These are phyloP conservation scores for Takifugu flavidus DNA, from an alignment of 2,113 vertebrate genomes.

Conservation along the genomic window DNA sequence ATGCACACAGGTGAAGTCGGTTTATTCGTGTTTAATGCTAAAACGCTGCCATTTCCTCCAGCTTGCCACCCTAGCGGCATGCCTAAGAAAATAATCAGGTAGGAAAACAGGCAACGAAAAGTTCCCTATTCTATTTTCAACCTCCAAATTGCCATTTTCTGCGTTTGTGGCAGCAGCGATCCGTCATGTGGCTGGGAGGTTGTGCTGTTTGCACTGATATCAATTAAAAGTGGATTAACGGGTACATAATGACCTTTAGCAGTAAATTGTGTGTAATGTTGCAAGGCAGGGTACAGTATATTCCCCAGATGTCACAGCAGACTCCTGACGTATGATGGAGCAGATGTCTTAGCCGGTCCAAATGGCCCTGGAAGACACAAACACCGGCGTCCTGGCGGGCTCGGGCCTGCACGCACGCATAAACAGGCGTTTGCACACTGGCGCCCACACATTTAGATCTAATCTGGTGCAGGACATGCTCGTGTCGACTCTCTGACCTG, in stretches of 20 bases:
- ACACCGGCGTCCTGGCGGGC: slow-evolving; percentile 36
- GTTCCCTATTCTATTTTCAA: slow-evolving; percentile 62
- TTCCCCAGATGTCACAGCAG: slow-evolving; percentile 84
- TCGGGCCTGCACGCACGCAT: slow-evolving; percentile 48
- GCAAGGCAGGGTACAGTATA: slow-evolving; percentile 85
- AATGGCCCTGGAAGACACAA: slow-evolving; percentile 73
- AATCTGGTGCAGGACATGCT: slow-evolving; percentile 30
- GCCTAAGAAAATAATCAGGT: slow-evolving; percentile 9
- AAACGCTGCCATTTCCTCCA: background rate
- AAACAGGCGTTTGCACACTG: slow-evolving; percentile 58
- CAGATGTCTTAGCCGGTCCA: slow-evolving; percentile 83
- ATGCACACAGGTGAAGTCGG: background rate
- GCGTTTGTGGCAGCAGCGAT: slow-evolving; percentile 70
- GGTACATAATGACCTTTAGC: slow-evolving; percentile 85
- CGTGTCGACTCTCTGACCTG: slow-evolving; percentile 28
- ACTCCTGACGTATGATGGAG: slow-evolving; percentile 83
- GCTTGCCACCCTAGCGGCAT: background rate
- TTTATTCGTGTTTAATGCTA: too few relatives aligned
- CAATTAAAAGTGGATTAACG: slow-evolving; percentile 87
- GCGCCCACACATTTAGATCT: slow-evolving; percentile 27
- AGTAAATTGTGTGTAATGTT: slow-evolving; percentile 88
- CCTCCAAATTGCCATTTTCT: slow-evolving; percentile 67
- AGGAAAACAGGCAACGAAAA: slow-evolving; percentile 34
- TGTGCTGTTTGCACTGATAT: slow-evolving; percentile 83
- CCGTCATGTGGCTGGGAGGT: slow-evolving; percentile 77